Conservation (phyloP, 2,888 invertebrate species). For the Unio delphinus region DNA sequence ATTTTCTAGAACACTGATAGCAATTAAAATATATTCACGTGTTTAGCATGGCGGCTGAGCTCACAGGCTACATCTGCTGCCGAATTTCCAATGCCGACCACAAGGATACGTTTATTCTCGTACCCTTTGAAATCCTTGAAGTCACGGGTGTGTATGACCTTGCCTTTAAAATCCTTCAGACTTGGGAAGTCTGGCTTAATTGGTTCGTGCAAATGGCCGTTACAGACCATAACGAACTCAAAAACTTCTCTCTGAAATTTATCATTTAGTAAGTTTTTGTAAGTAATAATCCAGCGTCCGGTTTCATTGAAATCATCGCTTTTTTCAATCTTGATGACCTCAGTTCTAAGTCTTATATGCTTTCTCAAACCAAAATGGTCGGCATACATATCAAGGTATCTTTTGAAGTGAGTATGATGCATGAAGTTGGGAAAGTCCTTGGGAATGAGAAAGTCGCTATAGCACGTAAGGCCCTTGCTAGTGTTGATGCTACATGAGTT, state of each 20-base stretch:
- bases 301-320: slow-evolving; percentile 54
- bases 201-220: slow-evolving; percentile 54
- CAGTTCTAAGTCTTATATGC: slow-evolving; percentile 27
- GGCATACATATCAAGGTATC: slow-evolving; percentile 37
- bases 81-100: slow-evolving; percentile 44
- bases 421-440: slow-evolving; percentile 49
- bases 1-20: background rate
- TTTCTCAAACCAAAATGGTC: slow-evolving; percentile 32
- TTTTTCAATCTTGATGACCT: slow-evolving; percentile 32
- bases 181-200: slow-evolving; percentile 42
- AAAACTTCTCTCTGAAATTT: slow-evolving; percentile 35
- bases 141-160: slow-evolving; percentile 42
- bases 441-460: slow-evolving; percentile 44
- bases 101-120: slow-evolving; percentile 34
- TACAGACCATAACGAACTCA: slow-evolving; percentile 58
- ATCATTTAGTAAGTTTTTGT: slow-evolving; percentile 43
- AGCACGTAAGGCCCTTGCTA: slow-evolving; percentile 47
- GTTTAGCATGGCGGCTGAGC: slow-evolving; percentile 42
- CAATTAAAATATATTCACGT: slow-evolving; percentile 28
- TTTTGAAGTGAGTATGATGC: slow-evolving; percentile 42
- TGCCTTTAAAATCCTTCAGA: slow-evolving; percentile 46
- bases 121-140: slow-evolving; percentile 41
- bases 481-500: slow-evolving; percentile 48
- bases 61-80: slow-evolving; percentile 44
- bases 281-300: slow-evolving; percentile 58